Evolutionary conservation across 2,113 vertebrate species (phyloP).

Genomic region (Odontesthes bonariensis): DNA sequence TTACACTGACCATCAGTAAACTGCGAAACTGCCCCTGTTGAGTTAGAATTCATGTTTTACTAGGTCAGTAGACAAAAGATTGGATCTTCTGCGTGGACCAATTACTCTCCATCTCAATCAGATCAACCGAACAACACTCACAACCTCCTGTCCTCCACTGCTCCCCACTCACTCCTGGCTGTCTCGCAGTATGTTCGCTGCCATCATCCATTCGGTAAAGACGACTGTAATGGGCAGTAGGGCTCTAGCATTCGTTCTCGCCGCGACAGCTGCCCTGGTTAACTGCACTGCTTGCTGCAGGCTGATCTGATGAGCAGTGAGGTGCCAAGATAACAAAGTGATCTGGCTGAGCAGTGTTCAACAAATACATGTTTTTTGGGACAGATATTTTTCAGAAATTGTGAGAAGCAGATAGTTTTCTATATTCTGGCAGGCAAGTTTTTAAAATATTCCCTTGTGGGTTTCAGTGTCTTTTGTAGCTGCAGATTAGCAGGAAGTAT

Average conservation of each 20-base stretch:
- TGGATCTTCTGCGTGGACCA: conserved; percentile 31
- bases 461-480: not conserved
- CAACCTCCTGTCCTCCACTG: conserved; percentile 23
- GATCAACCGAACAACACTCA: conserved; percentile 45
- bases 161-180: conserved; percentile 47
- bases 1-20: conserved; percentile 21
- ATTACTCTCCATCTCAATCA: conserved; percentile 43
- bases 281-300: conserved; percentile 49
- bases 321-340: conserved; percentile 58
- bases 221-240: conserved; percentile 46
- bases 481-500: not conserved
- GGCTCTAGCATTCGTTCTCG: conserved; percentile 51
- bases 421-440: not conserved
- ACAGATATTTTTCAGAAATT: not conserved
- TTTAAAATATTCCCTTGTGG: not conserved
- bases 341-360: conserved; percentile 29
- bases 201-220: conserved; percentile 52
- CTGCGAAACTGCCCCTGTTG: conserved; percentile 4
- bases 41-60: conserved; percentile 53
- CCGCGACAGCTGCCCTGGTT: conserved; percentile 67
- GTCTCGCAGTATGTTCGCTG: conserved; percentile 46
- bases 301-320: conserved; percentile 48
- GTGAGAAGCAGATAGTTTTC: not conserved
- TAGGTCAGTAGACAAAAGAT: conserved; percentile 40
- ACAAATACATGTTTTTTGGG: conserved; percentile 26